Evolutionary conservation across 2,797 vertebrate species (phyloP).

Genomic region (Danio albolineatus): DNA sequence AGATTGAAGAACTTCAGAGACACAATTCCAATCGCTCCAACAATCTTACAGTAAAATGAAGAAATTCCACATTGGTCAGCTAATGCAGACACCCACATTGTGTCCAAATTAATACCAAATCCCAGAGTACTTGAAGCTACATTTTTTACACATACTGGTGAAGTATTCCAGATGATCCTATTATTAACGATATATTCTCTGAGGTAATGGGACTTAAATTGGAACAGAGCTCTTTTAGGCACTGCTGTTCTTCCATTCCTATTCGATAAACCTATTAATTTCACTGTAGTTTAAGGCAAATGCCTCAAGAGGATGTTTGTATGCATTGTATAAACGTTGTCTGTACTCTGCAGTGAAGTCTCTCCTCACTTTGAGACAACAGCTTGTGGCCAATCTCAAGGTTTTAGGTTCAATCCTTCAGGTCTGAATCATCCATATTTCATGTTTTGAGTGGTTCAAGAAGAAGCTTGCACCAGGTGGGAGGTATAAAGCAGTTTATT

Average conservation of each 20-base stretch:
- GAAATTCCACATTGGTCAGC: background rate
- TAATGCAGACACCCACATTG: background rate
- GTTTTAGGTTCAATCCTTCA: background rate
- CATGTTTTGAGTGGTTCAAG: background rate
- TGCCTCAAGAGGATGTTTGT: background rate
- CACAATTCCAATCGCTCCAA: background rate
- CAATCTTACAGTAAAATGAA: background rate
- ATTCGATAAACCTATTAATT: constrained; percentile 4
- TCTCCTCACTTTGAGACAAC: background rate
- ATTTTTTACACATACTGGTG: constrained; percentile 2
- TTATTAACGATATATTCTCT: constrained; percentile 21
- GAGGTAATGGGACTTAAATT: background rate
- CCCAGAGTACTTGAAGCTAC: background rate
- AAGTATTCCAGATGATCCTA: constrained; percentile 3
- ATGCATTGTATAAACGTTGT: background rate
- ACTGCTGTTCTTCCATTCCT: background rate
- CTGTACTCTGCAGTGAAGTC: background rate
- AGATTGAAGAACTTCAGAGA: background rate
- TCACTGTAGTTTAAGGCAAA: background rate
- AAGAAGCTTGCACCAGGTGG: constrained; percentile 10
- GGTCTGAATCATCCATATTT: background rate
- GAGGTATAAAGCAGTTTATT: constrained; percentile 64
- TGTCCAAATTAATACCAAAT: background rate
- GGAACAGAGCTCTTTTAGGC: constrained; percentile 1
- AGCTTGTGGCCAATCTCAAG: background rate